Conservation (phyloP, 2,797 vertebrate genomes). For the Enteromius trimaculatus region DNA sequence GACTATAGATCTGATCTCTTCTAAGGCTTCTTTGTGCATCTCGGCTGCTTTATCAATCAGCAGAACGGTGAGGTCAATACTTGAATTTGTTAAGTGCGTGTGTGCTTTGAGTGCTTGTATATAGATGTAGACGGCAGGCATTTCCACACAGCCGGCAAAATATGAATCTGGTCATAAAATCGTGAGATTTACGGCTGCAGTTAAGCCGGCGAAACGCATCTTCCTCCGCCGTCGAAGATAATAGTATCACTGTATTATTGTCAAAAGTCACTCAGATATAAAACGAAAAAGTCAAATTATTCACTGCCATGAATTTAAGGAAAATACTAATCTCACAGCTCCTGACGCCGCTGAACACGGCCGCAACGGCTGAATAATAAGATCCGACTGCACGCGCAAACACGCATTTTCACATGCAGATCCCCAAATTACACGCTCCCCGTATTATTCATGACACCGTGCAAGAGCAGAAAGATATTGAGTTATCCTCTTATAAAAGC, state of each 20-base stretch:
- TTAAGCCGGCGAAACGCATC: constrained; percentile 23
- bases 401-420: constrained; percentile 53
- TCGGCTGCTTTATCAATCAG: constrained; percentile 29
- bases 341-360: constrained; percentile 25
- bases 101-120: constrained; percentile 2
- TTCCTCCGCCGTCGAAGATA: constrained; percentile 23
- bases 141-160: not conserved
- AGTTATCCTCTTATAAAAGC: constrained; percentile 53
- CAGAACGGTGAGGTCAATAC: constrained; percentile 20
- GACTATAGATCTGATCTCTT: constrained; percentile 53
- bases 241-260: constrained; percentile 50
- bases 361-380: constrained; percentile 50
- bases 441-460: constrained; percentile 52
- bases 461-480: constrained; percentile 50
- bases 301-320: constrained; percentile 56
- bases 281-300: constrained; percentile 53
- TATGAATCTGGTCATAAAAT: constrained; percentile 31
- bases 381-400: constrained; percentile 50
- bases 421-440: constrained; percentile 52
- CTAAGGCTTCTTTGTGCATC: constrained; percentile 45
- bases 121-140: constrained; percentile 1
- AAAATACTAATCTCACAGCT: constrained; percentile 54
- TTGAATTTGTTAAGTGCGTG: constrained; percentile 13
- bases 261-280: constrained; percentile 51
- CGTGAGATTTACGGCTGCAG: constrained; percentile 12